Percentiles rank a stretch among this genome's conserved stretches.
These are phyloP conservation scores for Plectropomus leopardus DNA, from an alignment of 2,113 vertebrate genomes.

Conservation along the genomic window DNA sequence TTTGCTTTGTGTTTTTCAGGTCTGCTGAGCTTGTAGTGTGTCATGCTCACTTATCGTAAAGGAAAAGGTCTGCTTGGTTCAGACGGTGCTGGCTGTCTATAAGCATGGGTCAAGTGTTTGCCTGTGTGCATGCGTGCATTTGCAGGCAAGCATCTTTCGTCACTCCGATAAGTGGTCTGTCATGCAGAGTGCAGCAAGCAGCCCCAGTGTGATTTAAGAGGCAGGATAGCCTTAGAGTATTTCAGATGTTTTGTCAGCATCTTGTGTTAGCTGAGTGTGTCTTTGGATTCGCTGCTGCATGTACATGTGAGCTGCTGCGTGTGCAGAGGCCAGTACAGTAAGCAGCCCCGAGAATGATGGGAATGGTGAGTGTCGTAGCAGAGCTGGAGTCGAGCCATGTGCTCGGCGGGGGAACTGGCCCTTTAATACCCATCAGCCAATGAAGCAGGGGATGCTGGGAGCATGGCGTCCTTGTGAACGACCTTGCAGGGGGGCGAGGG, in stretches of 20 bases:
- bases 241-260: slow-evolving; percentile 48
- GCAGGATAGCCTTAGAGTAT: slow-evolving; percentile 8
- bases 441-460: slow-evolving; percentile 78
- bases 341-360: slow-evolving; percentile 50
- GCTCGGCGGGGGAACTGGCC: slow-evolving; percentile 71
- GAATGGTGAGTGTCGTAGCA: slow-evolving; percentile 50
- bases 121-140: neutral
- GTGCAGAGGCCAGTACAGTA: slow-evolving; percentile 53
- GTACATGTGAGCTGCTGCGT: slow-evolving; percentile 34
- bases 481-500: slow-evolving; percentile 82
- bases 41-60: slow-evolving; percentile 56
- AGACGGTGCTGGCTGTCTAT: slow-evolving; percentile 28
- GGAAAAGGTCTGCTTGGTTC: slow-evolving; percentile 50
- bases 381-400: slow-evolving; percentile 69
- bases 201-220: slow-evolving; percentile 34
- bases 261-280: slow-evolving; percentile 29
- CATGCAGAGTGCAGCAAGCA: slow-evolving; percentile 11
- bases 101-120: slow-evolving; percentile 16
- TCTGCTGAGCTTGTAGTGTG: slow-evolving; percentile 70
- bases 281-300: slow-evolving; percentile 27
- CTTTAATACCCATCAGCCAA: slow-evolving; percentile 85
- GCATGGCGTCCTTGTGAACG: slow-evolving; percentile 83
- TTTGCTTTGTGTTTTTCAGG: slow-evolving; percentile 59
- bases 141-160: slow-evolving; percentile 44
- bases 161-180: slow-evolving; percentile 55